Conservation (phyloP, 2,797 vertebrate species). For the Staurois parvus region DNA sequence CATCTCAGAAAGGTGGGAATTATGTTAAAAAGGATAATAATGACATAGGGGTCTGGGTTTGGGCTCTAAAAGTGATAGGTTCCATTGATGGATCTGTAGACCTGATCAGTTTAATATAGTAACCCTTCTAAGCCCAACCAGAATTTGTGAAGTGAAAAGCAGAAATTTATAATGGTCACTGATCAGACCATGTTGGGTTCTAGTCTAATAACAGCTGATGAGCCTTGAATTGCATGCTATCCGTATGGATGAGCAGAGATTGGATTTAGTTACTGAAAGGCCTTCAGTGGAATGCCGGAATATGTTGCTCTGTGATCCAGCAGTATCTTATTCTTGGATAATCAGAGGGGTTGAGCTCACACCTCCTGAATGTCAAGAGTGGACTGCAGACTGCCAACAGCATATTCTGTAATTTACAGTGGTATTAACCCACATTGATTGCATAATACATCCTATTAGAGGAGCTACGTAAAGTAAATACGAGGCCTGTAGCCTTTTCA, state of each 20-base stretch:
- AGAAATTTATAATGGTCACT: too few relatives aligned
- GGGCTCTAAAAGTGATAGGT: too few relatives aligned
- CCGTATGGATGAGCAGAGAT: fast-evolving
- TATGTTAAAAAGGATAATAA: too few relatives aligned
- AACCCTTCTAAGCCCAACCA: too few relatives aligned
- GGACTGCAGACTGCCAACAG: background rate
- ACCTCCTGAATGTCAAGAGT: conserved; percentile 23
- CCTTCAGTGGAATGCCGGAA: conserved; percentile 47
- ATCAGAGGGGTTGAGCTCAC: conserved; percentile 3
- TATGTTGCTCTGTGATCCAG: conserved; percentile 4
- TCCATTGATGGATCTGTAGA: too few relatives aligned
- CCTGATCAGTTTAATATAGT: too few relatives aligned
- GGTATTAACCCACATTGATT: conserved; percentile 21
- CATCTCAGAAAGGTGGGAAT: too few relatives aligned
- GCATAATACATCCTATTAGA: conserved; percentile 5
- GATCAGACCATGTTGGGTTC: too few relatives aligned
- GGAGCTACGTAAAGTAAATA: background rate
- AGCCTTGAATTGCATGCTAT: background rate
- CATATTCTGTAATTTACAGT: background rate
- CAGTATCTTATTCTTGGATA: conserved; percentile 19
- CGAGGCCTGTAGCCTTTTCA: too few relatives aligned
- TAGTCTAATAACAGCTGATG: conserved; percentile 5
- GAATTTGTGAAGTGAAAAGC: too few relatives aligned
- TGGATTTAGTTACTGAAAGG: conserved; percentile 62
- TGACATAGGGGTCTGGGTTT: too few relatives aligned